phyloP scores from a whole-genome alignment of 2,888 invertebrate species.

The Hedya salicella region DNA sequence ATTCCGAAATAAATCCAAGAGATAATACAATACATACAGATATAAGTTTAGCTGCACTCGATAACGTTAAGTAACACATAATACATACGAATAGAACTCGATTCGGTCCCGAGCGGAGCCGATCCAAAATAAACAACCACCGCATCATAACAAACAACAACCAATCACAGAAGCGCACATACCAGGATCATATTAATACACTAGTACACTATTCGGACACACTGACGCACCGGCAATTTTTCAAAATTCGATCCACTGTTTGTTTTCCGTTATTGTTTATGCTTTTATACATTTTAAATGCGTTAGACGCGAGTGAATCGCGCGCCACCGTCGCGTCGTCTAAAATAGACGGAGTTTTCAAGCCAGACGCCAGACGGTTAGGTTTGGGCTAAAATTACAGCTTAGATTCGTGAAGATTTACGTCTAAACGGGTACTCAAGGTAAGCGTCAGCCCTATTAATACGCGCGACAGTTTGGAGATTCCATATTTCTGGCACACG shows the following conservation, averaged over 20 bases:
- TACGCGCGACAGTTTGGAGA: conserved; percentile 39
- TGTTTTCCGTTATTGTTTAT: conserved; percentile 54
- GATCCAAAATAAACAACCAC: conserved; percentile 45
- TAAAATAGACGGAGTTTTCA: conserved; percentile 75
- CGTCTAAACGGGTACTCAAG: conserved; percentile 53
- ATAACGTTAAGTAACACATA: neutral
- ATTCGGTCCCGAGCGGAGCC: conserved; percentile 27
- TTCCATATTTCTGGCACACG: conserved; percentile 34
- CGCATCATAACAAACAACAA: conserved; percentile 45
- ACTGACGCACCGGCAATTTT: conserved; percentile 45
- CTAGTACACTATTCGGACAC: conserved; percentile 30
- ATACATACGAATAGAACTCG: conserved; percentile 34
- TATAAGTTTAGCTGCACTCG: neutral
- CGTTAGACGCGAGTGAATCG: conserved; percentile 46
- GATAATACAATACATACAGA: neutral
- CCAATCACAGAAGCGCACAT: conserved; percentile 29
- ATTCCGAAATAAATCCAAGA: neutral
- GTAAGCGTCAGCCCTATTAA: conserved; percentile 48
- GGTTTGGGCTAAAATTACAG: conserved; percentile 73
- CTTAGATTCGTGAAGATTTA: conserved; percentile 59
- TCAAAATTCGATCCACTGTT: conserved; percentile 47
- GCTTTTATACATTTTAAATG: conserved; percentile 59
- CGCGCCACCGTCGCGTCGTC: conserved; percentile 56
- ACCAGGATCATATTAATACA: conserved; percentile 29
- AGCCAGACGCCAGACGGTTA: conserved; percentile 73